These are phyloP conservation scores for Lerista edwardsae DNA, from an alignment of 2,797 vertebrate species.

Conservation along the genomic window DNA sequence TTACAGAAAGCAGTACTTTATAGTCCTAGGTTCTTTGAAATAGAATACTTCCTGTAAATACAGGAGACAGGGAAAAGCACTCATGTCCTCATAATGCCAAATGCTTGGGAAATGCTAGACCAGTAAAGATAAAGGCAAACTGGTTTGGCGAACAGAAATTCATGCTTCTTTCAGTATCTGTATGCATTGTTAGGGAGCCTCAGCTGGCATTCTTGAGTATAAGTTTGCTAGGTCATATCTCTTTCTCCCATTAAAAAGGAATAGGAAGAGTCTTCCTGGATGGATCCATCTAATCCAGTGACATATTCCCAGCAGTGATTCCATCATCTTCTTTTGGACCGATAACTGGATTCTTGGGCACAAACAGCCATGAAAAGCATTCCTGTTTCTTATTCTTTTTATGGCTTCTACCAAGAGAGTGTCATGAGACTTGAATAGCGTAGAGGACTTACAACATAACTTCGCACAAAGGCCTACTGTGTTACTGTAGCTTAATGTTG, in stretches of 20 bases:
- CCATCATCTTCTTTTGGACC: neutral
- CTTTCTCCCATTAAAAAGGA: neutral
- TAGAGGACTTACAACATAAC: conserved; percentile 1
- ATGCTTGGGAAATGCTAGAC: neutral
- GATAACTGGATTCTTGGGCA: neutral
- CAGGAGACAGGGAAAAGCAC: neutral
- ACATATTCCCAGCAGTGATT: neutral
- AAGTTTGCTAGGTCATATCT: neutral
- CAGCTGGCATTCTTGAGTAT: neutral
- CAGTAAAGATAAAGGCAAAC: neutral
- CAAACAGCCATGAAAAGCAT: neutral
- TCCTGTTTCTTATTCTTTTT: neutral
- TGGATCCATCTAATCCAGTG: neutral
- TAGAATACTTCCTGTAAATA: neutral
- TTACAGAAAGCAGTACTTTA: no score
- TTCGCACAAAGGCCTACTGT: conserved; percentile 15
- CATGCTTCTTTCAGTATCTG: neutral
- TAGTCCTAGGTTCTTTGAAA: neutral
- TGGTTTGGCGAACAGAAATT: neutral
- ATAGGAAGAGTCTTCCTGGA: neutral
- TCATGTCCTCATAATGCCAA: neutral
- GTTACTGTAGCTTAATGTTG: neutral
- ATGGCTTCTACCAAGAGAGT: neutral
- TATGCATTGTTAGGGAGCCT: neutral
- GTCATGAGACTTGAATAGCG: neutral